Percentiles rank a stretch among this genome's conserved stretches.
Conservation (phyloP, 2,113 vertebrate genomes). For the Ranitomeya imitator region DNA sequence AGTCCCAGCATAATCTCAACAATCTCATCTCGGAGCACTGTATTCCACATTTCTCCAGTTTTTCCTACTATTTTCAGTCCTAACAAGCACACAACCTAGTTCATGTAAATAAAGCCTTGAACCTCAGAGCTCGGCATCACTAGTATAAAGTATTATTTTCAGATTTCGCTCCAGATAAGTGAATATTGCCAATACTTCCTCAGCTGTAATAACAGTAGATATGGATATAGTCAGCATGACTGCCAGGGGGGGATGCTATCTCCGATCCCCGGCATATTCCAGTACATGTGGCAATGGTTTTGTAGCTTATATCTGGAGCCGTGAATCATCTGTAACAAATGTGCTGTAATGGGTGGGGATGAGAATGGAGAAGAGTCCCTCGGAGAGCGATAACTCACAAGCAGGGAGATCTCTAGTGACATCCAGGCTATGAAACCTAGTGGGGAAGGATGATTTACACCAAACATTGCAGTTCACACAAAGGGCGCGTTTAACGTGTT, state of each 20-base stretch:
- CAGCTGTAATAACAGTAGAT: neutral
- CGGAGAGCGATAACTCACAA: slow-evolving; percentile 39
- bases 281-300: slow-evolving; percentile 27
- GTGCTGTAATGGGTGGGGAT: slow-evolving; percentile 34
- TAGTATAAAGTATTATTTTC: neutral
- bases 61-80: neutral
- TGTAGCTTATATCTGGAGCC: neutral
- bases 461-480: neutral
- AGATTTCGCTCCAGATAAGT: neutral
- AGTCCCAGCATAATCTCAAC: neutral
- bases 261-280: neutral
- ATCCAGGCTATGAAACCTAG: neutral
- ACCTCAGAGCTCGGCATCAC: neutral
- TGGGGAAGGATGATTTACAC: neutral
- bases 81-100: neutral
- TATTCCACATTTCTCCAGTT: neutral
- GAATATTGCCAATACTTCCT: neutral
- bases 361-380: slow-evolving; percentile 6
- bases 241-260: neutral
- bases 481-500: slow-evolving; percentile 6
- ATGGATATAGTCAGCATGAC: neutral
- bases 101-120: neutral
- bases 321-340: slow-evolving; percentile 52
- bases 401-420: neutral
- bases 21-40: neutral